Conservation (phyloP, 2,797 vertebrate species). For the Ctenopoma multispine region DNA sequence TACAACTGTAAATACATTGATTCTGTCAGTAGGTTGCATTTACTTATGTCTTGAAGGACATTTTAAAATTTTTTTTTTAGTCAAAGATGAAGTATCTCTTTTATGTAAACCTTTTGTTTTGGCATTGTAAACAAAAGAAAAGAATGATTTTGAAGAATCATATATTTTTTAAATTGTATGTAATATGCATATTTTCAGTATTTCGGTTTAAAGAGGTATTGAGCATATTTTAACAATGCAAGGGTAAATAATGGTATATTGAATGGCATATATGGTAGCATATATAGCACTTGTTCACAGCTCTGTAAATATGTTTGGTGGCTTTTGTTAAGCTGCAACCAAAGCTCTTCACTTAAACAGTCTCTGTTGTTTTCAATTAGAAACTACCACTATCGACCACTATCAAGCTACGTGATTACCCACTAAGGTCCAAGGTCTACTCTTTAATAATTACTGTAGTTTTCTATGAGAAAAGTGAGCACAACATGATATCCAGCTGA, state of each 20-base stretch:
- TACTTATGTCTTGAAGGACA: too few species aligned
- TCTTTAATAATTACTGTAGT: slow-evolving; percentile 37
- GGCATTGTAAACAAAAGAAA: too few species aligned
- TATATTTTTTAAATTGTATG: too few species aligned
- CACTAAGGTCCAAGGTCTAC: slow-evolving; percentile 7
- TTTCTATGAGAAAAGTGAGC: slow-evolving; percentile 34
- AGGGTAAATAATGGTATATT: slow-evolving; percentile 54
- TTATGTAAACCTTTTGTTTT: too few species aligned
- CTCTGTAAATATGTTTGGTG: slow-evolving; percentile 32
- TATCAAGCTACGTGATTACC: slow-evolving; percentile 29
- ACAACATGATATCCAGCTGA: slow-evolving; percentile 29
- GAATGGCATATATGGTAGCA: slow-evolving; percentile 45
- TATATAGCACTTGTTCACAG: slow-evolving; percentile 37
- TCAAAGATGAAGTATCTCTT: too few species aligned
- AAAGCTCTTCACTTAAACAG: too few species aligned
- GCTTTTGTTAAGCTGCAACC: slow-evolving; percentile 2
- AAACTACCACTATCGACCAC: too few species aligned
- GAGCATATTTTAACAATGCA: slow-evolving; percentile 26
- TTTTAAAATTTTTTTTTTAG: too few species aligned
- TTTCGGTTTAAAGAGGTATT: not conserved
- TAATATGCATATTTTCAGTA: not conserved
- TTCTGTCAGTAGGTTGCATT: too few species aligned
- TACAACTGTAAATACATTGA: too few species aligned
- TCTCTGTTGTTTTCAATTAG: too few species aligned
- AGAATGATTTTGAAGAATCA: too few species aligned